Conservation (phyloP, 2,113 vertebrate species). For the Geococcyx californianus region DNA sequence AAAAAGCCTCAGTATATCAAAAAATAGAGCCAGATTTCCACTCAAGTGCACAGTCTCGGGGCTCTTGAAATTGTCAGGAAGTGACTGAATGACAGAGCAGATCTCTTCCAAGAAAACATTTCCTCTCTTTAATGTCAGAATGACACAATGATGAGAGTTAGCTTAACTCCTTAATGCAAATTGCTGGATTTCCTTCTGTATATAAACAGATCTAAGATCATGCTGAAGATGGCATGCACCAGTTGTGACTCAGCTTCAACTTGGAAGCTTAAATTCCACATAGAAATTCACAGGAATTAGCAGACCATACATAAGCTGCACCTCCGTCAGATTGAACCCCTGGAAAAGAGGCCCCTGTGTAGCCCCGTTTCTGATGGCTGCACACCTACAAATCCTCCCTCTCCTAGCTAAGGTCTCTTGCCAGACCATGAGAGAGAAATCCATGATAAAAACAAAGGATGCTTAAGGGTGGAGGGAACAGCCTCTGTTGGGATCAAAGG, state of each 20-base stretch:
- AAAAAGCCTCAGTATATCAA: background rate
- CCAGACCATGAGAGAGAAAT: background rate
- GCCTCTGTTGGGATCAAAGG: background rate
- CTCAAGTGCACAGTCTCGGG: background rate
- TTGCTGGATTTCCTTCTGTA: background rate
- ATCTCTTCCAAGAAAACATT: background rate
- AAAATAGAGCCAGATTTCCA: background rate
- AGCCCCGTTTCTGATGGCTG: background rate
- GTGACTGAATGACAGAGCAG: background rate
- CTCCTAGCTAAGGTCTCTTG: background rate
- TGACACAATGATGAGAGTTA: background rate
- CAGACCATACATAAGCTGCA: background rate
- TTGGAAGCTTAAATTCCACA: background rate
- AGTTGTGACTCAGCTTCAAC: background rate
- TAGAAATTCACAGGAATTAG: background rate
- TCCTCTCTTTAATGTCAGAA: background rate
- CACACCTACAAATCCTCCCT: background rate
- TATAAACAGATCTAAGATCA: background rate
- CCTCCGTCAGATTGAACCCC: background rate
- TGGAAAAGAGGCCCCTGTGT: background rate
- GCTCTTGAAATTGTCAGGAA: background rate
- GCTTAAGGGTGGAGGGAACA: background rate
- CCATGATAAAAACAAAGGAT: background rate
- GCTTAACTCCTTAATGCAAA: background rate
- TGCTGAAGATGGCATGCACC: background rate